Evolutionary conservation across 1,140 invertebrate genomes (phyloP).

Genomic region (Cherax destructor): DNA sequence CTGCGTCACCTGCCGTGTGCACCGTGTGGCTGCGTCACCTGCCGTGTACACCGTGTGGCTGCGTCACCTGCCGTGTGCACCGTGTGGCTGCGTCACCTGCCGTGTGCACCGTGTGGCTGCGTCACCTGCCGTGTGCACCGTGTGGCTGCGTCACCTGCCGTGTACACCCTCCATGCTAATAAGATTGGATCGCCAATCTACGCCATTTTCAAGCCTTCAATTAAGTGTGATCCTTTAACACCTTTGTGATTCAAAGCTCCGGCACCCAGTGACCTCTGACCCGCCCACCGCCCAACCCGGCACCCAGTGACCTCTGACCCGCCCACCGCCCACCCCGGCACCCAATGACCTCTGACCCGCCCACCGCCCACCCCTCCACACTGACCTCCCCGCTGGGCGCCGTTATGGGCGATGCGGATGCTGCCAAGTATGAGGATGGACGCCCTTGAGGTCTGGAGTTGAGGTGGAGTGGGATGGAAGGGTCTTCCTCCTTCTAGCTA

Average conservation of each 20-base stretch:
- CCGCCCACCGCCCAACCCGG: not conserved
- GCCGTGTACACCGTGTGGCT: no score
- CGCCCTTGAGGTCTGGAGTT: no score
- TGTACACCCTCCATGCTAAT: not conserved
- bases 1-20: no score
- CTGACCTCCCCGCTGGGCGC: not conserved
- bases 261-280: slow-evolving; percentile 31
- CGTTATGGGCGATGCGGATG: no score
- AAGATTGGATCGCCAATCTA: not conserved
- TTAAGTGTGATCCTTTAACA: slow-evolving; percentile 41
- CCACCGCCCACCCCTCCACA: not conserved
- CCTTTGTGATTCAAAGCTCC: slow-evolving; percentile 31
- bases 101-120: no score
- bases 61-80: no score
- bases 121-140: no score
- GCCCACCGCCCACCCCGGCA: not conserved
- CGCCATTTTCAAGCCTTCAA: slow-evolving; percentile 17
- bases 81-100: no score
- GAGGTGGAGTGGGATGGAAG: not conserved
- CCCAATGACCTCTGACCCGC: slow-evolving; percentile 21
- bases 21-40: no score
- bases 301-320: slow-evolving; percentile 29
- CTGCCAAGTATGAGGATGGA: no score
- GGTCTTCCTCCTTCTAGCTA: not conserved
- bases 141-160: no score